Evolutionary conservation across 2,113 vertebrate species (phyloP).

Genomic region (Tachysurus fulvidraco): DNA sequence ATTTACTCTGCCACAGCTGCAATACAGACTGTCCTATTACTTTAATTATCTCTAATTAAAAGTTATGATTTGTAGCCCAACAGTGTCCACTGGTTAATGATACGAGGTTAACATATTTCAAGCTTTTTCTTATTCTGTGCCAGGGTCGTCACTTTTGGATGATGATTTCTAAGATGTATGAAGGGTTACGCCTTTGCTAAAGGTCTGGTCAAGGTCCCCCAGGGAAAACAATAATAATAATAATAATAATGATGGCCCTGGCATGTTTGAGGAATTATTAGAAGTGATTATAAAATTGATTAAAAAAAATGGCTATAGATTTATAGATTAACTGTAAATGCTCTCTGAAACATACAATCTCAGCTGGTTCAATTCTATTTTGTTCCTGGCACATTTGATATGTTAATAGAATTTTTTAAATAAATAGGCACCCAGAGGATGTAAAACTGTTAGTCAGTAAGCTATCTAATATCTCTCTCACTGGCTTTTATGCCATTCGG

Average conservation of each 20-base stretch:
- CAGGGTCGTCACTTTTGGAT: neutral
- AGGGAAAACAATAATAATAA: neutral
- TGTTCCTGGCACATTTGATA: neutral
- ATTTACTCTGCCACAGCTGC: neutral
- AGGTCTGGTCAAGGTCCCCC: neutral
- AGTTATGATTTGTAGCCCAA: neutral
- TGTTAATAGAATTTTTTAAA: neutral
- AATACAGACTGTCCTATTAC: neutral
- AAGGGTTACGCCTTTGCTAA: neutral
- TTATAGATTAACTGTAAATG: neutral
- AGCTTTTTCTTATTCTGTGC: neutral
- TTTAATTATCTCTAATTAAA: constrained; percentile 13
- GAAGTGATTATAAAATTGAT: neutral
- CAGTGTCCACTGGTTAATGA: neutral
- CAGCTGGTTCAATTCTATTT: neutral
- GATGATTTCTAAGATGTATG: neutral
- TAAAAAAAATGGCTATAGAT: neutral
- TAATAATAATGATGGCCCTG: neutral
- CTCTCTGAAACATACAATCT: neutral
- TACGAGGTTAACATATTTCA: constrained; percentile 1
- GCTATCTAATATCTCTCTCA: neutral
- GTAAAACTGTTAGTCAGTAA: neutral
- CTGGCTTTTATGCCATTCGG: too few relatives aligned
- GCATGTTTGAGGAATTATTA: neutral
- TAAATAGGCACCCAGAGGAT: neutral